These are phyloP conservation scores for Entomyzon cyanotis DNA, from an alignment of 2,113 vertebrate genomes.

Conservation along the genomic window DNA sequence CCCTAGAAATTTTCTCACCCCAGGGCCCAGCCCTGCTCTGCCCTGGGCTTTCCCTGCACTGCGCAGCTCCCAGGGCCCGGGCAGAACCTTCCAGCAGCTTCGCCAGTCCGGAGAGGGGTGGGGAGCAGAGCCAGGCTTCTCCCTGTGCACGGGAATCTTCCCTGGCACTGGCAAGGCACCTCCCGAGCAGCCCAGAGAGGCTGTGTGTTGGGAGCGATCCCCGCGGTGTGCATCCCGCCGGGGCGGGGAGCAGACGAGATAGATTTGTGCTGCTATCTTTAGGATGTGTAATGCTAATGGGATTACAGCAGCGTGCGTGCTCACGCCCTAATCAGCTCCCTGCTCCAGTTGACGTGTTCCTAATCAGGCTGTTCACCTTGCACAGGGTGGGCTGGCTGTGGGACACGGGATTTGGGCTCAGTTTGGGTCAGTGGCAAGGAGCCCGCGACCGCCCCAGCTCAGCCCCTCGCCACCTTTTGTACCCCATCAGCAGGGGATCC, in stretches of 20 bases:
- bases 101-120: not conserved
- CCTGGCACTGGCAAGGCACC: not conserved
- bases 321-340: constrained; percentile 27
- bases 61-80: not conserved
- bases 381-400: not conserved
- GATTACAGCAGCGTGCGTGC: constrained; percentile 24
- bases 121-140: not conserved
- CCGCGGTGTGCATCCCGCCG: not conserved
- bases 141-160: fast-evolving
- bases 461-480: not conserved
- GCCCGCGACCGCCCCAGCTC: fast-evolving
- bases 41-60: not conserved
- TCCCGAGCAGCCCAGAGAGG: not conserved
- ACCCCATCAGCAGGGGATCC: not conserved
- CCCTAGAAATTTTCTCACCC: not conserved
- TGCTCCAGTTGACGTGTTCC: constrained; percentile 8
- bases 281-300: constrained; percentile 51
- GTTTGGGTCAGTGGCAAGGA: not conserved
- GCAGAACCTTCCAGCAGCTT: not conserved
- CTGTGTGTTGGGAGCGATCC: not conserved
- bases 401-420: not conserved
- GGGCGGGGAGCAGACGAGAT: not conserved
- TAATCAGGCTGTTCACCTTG: constrained; percentile 14
- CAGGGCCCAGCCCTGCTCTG: not conserved
- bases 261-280: constrained; percentile 60